These are phyloP conservation scores for Caenorhabditis sinica DNA, from an alignment of 2,888 invertebrate species.

Conservation along the genomic window DNA sequence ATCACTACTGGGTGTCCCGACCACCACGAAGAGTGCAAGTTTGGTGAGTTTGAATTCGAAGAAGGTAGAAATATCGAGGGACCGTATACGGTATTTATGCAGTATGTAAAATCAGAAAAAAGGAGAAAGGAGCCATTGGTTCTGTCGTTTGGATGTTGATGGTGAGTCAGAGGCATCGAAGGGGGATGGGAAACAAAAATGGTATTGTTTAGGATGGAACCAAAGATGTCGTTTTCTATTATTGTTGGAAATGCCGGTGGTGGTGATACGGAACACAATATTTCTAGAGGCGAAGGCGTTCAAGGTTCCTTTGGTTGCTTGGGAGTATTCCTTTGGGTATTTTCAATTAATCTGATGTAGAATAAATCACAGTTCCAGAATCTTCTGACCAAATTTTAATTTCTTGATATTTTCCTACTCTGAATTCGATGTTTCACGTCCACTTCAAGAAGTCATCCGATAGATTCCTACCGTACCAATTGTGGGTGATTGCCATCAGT, in stretches of 20 bases:
- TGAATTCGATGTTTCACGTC: too few relatives aligned
- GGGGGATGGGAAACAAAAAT: conserved; percentile 51
- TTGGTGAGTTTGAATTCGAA: conserved; percentile 18
- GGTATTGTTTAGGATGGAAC: conserved; percentile 52
- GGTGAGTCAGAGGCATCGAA: conserved; percentile 39
- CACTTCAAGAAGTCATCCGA: too few relatives aligned
- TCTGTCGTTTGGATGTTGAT: conserved; percentile 33
- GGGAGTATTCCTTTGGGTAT: too few relatives aligned
- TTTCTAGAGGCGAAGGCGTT: not conserved
- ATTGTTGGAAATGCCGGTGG: conserved; percentile 17
- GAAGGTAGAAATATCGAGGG: not conserved
- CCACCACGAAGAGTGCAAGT: conserved; percentile 10
- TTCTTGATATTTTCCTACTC: not conserved
- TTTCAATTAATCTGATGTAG: too few relatives aligned
- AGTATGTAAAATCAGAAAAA: conserved; percentile 21
- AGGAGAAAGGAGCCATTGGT: conserved; percentile 27
- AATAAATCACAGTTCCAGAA: too few relatives aligned
- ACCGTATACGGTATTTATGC: conserved; percentile 22
- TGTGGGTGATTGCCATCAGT: not conserved
- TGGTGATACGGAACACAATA: conserved; percentile 5
- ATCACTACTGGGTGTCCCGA: not conserved
- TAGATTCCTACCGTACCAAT: not conserved
- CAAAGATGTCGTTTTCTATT: conserved; percentile 35
- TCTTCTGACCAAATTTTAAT: too few relatives aligned
- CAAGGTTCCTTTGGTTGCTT: not conserved